Percentiles rank a stretch among this genome's conserved stretches.
Conservation (phyloP, 2,797 vertebrate genomes). For the Tadarida brasiliensis region DNA sequence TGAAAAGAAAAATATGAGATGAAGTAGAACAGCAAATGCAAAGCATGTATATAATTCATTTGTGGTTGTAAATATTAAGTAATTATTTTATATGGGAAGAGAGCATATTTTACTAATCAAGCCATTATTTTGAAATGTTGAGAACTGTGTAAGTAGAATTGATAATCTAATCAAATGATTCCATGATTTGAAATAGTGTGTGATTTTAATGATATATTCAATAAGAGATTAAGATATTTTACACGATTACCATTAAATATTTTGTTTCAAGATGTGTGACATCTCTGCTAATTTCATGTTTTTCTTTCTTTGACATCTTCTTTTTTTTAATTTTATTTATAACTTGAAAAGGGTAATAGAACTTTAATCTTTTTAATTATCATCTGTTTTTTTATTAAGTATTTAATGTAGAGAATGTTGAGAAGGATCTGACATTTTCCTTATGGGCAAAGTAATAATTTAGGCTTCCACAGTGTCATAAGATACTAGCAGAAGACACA, state of each 20-base stretch:
- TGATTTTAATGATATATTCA: conserved; percentile 5
- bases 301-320: not conserved
- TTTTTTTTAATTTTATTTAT: not conserved
- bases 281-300: not conserved
- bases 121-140: not conserved
- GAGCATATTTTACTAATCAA: conserved; percentile 48
- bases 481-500: not conserved
- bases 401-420: not conserved
- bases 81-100: not conserved
- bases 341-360: not conserved
- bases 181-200: not conserved
- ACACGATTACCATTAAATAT: not conserved
- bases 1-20: not conserved
- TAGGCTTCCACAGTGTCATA: not conserved
- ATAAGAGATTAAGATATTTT: not conserved
- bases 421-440: not conserved
- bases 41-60: not conserved
- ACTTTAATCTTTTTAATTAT: conserved; percentile 11
- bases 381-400: not conserved
- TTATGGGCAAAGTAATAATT: not conserved
- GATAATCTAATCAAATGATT: conserved; percentile 33
- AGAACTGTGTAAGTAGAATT: not conserved
- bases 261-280: not conserved
- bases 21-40: not conserved
- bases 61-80: not conserved